Evolutionary conservation across 2,797 vertebrate species (phyloP).

Genomic region (Aplochiton taeniatus): DNA sequence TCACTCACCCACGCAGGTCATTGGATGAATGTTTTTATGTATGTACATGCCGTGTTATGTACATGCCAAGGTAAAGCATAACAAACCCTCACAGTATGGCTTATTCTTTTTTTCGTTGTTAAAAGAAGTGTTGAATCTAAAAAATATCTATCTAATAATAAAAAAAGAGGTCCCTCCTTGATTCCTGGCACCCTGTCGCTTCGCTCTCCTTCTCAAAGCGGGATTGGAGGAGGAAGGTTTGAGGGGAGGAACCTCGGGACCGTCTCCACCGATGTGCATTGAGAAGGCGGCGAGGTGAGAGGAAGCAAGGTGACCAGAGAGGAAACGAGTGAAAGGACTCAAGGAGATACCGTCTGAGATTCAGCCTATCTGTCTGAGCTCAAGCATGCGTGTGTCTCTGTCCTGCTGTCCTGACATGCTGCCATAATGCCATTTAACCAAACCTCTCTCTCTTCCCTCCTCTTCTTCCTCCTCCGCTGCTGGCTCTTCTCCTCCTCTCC

Average conservation of each 20-base stretch:
- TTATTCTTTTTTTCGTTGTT: slow-evolving; percentile 20
- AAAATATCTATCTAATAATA: too few relatives aligned
- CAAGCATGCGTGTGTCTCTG: slow-evolving; percentile 23
- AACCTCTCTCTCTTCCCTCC: slow-evolving; percentile 44
- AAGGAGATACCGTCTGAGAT: slow-evolving; percentile 30
- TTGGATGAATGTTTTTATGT: slow-evolving; percentile 62
- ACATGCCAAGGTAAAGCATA: slow-evolving; percentile 71
- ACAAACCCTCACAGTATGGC: slow-evolving; percentile 48
- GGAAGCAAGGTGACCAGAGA: slow-evolving; percentile 22
- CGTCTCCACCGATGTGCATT: slow-evolving; percentile 5
- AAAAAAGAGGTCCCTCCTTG: slow-evolving; percentile 34
- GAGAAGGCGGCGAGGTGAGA: slow-evolving; percentile 18
- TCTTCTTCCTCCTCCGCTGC: slow-evolving; percentile 44
- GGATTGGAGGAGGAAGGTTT: slow-evolving; percentile 34
- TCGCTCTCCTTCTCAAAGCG: neutral
- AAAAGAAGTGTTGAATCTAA: slow-evolving; percentile 47
- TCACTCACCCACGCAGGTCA: slow-evolving; percentile 41
- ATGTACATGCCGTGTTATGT: slow-evolving; percentile 72
- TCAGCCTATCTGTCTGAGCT: slow-evolving; percentile 49
- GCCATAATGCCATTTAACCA: slow-evolving; percentile 68
- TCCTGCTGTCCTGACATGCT: neutral
- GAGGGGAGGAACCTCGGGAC: neutral
- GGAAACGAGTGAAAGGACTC: neutral
- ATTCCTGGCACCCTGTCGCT: slow-evolving; percentile 19
- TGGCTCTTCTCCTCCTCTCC: slow-evolving; percentile 60